A percentile compares a stretch with the other conserved stretches of the same genome.
Evolutionary conservation across 2,888 invertebrate genomes (phyloP).

Genomic region (Mythimna pallens): DNA sequence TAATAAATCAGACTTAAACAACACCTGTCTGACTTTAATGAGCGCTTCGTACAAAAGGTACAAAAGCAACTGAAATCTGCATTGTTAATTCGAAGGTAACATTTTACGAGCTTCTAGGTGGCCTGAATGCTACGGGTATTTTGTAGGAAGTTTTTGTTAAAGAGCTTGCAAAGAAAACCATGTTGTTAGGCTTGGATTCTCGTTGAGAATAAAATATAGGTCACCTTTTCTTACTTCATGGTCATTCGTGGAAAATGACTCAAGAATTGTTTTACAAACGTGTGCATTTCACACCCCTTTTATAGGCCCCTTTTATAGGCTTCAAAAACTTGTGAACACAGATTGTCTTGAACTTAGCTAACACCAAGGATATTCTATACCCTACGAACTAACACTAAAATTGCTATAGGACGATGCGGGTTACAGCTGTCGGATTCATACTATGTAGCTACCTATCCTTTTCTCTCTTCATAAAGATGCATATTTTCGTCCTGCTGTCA

Average conservation of each 20-base stretch:
- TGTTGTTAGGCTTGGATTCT: background rate
- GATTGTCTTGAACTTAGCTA: too few relatives aligned
- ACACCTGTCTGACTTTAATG: constrained; percentile 54
- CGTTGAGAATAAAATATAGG: constrained; percentile 6
- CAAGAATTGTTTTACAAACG: background rate
- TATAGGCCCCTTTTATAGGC: too few relatives aligned
- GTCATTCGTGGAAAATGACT: background rate
- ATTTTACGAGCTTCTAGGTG: constrained; percentile 47
- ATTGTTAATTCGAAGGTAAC: constrained; percentile 55
- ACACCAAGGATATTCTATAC: too few relatives aligned
- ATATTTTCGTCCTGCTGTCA: too few relatives aligned
- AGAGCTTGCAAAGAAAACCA: background rate
- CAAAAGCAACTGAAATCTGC: constrained; percentile 53
- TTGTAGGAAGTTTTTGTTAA: constrained; percentile 28
- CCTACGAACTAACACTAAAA: too few relatives aligned
- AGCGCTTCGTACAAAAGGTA: constrained; percentile 48
- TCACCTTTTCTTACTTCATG: constrained; percentile 5
- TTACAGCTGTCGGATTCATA: too few relatives aligned
- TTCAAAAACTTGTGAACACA: background rate
- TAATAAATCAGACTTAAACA: constrained; percentile 58
- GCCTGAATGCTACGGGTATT: constrained; percentile 2
- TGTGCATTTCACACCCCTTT: background rate
- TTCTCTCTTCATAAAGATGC: too few relatives aligned
- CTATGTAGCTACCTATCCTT: too few relatives aligned
- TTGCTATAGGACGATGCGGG: too few relatives aligned